Percentiles rank a stretch among this genome's conserved stretches.
Evolutionary conservation across 2,113 vertebrate genomes (phyloP).

Genomic region (Cichladusa arquata): DNA sequence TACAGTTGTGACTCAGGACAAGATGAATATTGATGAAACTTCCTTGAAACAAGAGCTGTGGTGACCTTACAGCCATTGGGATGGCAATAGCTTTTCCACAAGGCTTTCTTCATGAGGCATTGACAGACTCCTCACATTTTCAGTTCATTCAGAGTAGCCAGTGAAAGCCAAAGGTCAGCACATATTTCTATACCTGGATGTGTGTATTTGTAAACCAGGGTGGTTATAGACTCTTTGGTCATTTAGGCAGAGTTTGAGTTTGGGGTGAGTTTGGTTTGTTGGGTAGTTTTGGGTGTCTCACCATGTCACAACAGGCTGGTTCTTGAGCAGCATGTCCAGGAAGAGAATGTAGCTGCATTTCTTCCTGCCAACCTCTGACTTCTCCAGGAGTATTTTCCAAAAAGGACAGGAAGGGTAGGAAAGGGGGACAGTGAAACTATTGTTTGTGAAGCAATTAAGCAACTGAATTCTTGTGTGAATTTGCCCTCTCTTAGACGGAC

Average conservation of each 20-base stretch:
- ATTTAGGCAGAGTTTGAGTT: neutral
- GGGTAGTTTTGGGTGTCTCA: neutral
- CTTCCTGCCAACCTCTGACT: neutral
- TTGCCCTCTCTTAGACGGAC: neutral
- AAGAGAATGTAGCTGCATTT: neutral
- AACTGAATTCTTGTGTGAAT: neutral
- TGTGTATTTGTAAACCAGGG: neutral
- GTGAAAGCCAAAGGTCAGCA: neutral
- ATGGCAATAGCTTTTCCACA: neutral
- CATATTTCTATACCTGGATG: neutral
- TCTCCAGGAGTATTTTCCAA: neutral
- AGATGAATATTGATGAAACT: neutral
- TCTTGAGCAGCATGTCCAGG: neutral
- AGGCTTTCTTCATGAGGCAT: neutral
- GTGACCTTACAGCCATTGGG: neutral
- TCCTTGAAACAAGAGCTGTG: neutral
- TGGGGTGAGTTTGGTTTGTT: neutral
- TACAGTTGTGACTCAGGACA: neutral
- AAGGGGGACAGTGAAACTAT: neutral
- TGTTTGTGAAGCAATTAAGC: neutral
- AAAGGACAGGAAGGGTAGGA: neutral
- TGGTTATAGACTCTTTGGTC: neutral
- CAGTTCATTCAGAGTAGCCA: neutral
- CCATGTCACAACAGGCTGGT: fast-evolving
- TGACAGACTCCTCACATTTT: neutral